Evolutionary conservation across 2,888 invertebrate species (phyloP), one percentile per base, ranked within the genome.

Genomic region (Euspilapteryx auroguttella): DNA sequence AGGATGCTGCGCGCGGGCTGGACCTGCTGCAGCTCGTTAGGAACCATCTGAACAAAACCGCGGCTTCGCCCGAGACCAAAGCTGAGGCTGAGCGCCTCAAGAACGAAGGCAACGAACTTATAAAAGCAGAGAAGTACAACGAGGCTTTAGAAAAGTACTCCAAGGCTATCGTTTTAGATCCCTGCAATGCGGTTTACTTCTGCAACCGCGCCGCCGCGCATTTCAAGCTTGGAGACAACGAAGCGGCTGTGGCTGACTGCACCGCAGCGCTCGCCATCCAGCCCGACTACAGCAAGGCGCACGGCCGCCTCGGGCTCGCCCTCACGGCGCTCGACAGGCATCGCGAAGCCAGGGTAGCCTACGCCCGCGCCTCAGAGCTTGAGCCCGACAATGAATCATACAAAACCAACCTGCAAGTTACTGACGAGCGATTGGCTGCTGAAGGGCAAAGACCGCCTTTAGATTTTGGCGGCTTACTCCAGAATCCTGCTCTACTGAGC

Each of bases 171-270:
- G 80, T 85, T 43, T 69, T 94, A 32, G 92, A 96, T 56, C 84
- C 87, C 13, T 81, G 81, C 35, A 97, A 97, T 73, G 88, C 97
- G 1, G 92, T 98, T 15, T 98, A 89, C 66, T 98, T 91, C 59
- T 96, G 97, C 59, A 99, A 99, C 57, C 84, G 98, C 39, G 99
- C 98, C 25, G 98, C 98, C 2, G 95, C 96, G 1, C 87, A 89
- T 55, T 95, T 90, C 52, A 93, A 94, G 52, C 68, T 96, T 38
- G 88, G 88, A 27, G 85, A 90, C 47, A 87, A 93, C 49, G 80
- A 85, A 31, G 79, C 83, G 34, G 94, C 96, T 8, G 87, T 98
- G 29, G 83, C 85, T 29, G 98, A 99, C 64, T 97, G 96, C 56
- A 85, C 88, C 43, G 85, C 85, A 24, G 96, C 99, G 4, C 78